Conservation (phyloP, 1,140 invertebrate species). For the Patella vulgata region DNA sequence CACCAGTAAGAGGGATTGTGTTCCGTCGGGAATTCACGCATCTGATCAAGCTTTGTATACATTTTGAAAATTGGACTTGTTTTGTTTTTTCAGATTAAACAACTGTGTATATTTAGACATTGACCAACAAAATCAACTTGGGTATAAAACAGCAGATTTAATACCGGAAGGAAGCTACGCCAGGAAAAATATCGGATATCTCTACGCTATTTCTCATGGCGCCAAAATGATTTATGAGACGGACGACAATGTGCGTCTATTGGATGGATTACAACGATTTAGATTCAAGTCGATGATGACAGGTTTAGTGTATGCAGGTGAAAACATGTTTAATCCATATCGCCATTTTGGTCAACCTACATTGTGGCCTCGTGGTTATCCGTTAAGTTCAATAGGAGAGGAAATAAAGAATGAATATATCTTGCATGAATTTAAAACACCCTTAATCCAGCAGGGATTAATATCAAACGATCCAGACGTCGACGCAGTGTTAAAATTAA, state of each 20-base stretch:
- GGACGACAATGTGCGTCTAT: conserved; percentile 59
- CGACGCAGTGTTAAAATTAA: conserved; percentile 60
- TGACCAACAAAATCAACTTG: neutral
- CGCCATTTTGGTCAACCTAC: conserved; percentile 53
- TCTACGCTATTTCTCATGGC: conserved; percentile 34
- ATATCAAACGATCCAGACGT: conserved; percentile 62
- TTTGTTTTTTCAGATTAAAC: neutral
- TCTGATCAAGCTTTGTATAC: too few species aligned
- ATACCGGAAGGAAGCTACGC: neutral
- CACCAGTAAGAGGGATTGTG: too few species aligned
- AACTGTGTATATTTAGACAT: conserved; percentile 1
- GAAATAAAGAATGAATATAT: conserved; percentile 7
- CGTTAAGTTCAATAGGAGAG: conserved; percentile 44
- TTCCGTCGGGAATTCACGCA: too few species aligned
- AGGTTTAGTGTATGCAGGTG: conserved; percentile 11
- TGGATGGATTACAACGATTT: conserved; percentile 25
- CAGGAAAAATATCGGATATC: conserved; percentile 10
- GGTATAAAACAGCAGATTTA: neutral
- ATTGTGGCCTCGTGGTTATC: too few species aligned
- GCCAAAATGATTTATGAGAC: conserved; percentile 62
- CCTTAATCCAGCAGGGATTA: conserved; percentile 58
- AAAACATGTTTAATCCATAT: conserved; percentile 51
- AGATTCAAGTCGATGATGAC: conserved; percentile 5
- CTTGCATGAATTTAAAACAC: conserved; percentile 12
- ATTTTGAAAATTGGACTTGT: too few species aligned